A percentile compares a stretch with the other conserved stretches of the same genome.
phyloP scores from a whole-genome alignment of 2,888 invertebrate genomes.

The Erebia epiphron region DNA sequence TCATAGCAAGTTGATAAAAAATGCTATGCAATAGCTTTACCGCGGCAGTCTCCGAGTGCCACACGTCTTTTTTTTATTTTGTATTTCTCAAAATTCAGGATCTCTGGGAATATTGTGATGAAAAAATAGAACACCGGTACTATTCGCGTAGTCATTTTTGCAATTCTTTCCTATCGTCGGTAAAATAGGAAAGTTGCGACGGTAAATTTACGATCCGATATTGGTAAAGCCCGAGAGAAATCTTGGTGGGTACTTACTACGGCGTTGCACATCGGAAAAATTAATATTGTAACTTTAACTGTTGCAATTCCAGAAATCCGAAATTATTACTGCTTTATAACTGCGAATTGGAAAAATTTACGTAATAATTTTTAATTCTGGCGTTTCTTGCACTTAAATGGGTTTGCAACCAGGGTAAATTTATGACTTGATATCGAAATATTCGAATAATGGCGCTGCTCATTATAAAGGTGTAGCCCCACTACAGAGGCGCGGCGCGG shows the following conservation, averaged over 20 bases:
- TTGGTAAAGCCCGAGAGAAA: constrained; percentile 1
- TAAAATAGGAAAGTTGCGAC: constrained; percentile 3
- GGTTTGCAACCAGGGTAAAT: constrained; percentile 2
- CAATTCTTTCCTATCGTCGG: not conserved
- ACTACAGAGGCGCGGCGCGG: no score
- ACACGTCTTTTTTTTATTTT: no score
- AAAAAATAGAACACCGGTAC: not conserved
- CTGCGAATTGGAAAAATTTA: constrained; percentile 14
- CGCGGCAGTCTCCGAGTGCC: no score
- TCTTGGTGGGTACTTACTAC: not conserved
- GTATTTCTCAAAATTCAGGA: not conserved
- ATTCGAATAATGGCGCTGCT: constrained; percentile 6
- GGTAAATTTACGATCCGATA: constrained; percentile 14
- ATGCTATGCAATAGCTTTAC: no score
- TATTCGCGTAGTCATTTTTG: constrained; percentile 13
- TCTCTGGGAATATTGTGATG: not conserved
- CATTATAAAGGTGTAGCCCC: not conserved
- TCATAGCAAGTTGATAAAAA: no score
- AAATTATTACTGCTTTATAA: constrained; percentile 9
- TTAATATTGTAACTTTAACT: constrained; percentile 5
- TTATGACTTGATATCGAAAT: not conserved
- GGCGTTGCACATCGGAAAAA: constrained; percentile 13
- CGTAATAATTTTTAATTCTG: constrained; percentile 4
- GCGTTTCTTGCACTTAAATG: not conserved
- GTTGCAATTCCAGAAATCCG: constrained; percentile 9